Evolutionary conservation across 2,888 invertebrate species (phyloP).

Genomic region (Pseudococcus viburni): DNA sequence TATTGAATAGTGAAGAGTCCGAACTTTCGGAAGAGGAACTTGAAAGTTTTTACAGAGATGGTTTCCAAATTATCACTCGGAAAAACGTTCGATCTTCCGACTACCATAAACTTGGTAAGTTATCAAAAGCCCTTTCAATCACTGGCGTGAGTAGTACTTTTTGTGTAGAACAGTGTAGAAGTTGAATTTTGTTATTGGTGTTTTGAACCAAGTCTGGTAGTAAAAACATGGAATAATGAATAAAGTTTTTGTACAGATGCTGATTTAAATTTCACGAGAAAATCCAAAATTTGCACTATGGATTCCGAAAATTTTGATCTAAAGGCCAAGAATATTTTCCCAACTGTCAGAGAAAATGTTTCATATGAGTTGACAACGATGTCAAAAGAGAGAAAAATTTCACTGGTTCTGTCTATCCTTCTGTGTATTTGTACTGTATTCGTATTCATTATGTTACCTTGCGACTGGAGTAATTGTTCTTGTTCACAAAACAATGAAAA

Average conservation of each 20-base stretch:
- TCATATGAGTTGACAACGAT: constrained; percentile 4
- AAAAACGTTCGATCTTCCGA: not conserved
- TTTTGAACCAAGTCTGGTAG: too few relatives aligned
- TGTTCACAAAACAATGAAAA: not conserved
- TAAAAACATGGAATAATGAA: too few relatives aligned
- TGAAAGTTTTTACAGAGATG: constrained; percentile 52
- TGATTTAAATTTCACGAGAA: not conserved
- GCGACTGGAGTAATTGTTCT: constrained; percentile 56
- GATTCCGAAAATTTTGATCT: constrained; percentile 6
- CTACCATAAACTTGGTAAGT: not conserved
- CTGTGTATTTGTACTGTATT: constrained; percentile 5
- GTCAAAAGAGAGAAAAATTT: constrained; percentile 53
- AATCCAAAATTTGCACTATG: not conserved
- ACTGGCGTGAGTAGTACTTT: too few relatives aligned
- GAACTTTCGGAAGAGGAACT: constrained; percentile 61
- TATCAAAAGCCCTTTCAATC: not conserved
- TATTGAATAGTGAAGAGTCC: constrained; percentile 54
- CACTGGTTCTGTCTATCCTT: constrained; percentile 32
- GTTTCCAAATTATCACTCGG: constrained; percentile 62
- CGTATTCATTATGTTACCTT: constrained; percentile 43
- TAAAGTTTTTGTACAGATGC: not conserved
- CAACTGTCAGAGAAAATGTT: not conserved
- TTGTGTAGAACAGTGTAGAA: too few relatives aligned
- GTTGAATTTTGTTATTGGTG: too few relatives aligned
- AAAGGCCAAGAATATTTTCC: constrained; percentile 9